These are phyloP conservation scores for Eustalomyia histrio DNA, from an alignment of 2,888 invertebrate species.

Conservation along the genomic window DNA sequence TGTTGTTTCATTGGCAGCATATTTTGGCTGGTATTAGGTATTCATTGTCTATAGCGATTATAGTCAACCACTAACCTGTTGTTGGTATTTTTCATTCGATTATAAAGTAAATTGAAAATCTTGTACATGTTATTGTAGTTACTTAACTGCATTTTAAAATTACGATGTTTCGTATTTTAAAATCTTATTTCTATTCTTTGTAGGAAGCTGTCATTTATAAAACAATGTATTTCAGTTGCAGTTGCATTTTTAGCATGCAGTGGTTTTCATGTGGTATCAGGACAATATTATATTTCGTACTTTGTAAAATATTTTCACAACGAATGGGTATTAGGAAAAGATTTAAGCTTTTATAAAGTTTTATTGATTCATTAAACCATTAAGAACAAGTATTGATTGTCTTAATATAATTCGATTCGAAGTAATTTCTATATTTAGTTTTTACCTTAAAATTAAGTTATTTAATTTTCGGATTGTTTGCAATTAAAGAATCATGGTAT, in stretches of 20 bases:
- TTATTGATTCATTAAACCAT: too few species aligned
- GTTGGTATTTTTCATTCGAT: constrained; percentile 77
- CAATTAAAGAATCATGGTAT: too few species aligned
- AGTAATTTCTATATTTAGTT: too few species aligned
- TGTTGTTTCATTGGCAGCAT: constrained; percentile 69
- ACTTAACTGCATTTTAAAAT: too few species aligned
- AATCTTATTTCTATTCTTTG: background rate
- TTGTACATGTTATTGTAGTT: background rate
- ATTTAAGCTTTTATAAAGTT: too few species aligned
- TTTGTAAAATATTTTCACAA: constrained; percentile 74
- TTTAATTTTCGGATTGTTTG: too few species aligned
- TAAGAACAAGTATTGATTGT: too few species aligned
- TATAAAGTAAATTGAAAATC: constrained; percentile 67
- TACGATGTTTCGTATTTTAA: background rate
- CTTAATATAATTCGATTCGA: too few species aligned
- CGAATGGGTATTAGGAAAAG: too few species aligned
- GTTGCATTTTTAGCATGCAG: constrained; percentile 73
- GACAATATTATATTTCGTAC: constrained; percentile 74
- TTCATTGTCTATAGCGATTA: constrained; percentile 71
- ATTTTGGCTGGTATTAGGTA: constrained; percentile 68
- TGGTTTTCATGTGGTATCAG: constrained; percentile 74
- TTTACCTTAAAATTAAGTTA: too few species aligned
- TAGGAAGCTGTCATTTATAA: constrained; percentile 72
- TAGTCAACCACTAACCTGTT: constrained; percentile 73
- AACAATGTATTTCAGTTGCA: constrained; percentile 72